A percentile compares a stretch with the other conserved stretches of the same genome.
Conservation (phyloP, 2,113 vertebrate genomes). For the Heliornis fulica region DNA sequence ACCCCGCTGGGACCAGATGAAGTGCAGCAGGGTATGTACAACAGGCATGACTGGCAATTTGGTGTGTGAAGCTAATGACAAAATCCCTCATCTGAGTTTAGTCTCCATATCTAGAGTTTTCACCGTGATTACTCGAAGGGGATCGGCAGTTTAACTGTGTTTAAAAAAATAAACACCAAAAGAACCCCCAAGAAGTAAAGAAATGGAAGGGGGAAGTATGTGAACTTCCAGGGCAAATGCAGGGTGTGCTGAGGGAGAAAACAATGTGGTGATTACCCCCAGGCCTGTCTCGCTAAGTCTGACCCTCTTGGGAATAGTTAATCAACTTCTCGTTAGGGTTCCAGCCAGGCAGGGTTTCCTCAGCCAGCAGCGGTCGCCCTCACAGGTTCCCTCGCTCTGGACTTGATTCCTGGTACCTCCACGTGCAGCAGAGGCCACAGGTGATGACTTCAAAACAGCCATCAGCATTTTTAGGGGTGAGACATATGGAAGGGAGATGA, state of each 20-base stretch:
- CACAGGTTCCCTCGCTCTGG: neutral
- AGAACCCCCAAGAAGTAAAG: neutral
- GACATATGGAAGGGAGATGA: rapidly evolving
- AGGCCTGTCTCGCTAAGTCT: neutral
- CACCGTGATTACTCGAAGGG: neutral
- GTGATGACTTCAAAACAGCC: neutral
- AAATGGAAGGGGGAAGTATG: neutral
- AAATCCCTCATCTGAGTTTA: neutral
- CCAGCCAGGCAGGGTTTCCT: neutral
- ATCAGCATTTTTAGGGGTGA: neutral
- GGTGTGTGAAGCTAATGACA: neutral
- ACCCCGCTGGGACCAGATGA: neutral
- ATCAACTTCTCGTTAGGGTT: neutral
- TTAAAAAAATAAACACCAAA: neutral
- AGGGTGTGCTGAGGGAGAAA: neutral
- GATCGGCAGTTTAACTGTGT: neutral
- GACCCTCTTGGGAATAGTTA: neutral
- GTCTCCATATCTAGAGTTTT: neutral
- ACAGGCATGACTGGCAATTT: neutral
- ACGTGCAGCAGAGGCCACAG: neutral
- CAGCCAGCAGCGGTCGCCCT: neutral
- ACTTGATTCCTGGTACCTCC: neutral
- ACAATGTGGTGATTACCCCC: neutral
- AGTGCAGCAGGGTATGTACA: neutral
- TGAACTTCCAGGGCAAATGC: neutral